A percentile compares a stretch with the other conserved stretches of the same genome.
Evolutionary conservation across 2,888 invertebrate species (phyloP).

Genomic region (Apotomis capreana): DNA sequence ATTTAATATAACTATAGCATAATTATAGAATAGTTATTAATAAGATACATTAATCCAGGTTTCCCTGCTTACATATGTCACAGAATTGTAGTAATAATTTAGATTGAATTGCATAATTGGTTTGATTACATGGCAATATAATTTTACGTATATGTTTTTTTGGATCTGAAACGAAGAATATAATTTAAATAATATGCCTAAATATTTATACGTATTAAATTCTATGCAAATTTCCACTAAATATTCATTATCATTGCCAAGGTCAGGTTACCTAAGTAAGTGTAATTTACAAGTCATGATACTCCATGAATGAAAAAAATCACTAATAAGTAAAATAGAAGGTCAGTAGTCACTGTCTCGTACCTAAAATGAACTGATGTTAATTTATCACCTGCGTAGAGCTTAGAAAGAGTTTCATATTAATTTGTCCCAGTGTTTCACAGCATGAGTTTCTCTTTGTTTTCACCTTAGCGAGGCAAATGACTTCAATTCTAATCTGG

Average conservation of each 20-base stretch:
- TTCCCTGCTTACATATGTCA: not conserved
- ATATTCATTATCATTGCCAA: too few species aligned
- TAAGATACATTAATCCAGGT: not conserved
- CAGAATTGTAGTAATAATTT: not conserved
- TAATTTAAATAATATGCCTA: not conserved
- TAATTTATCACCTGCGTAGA: not conserved
- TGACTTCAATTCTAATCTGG: constrained; percentile 33
- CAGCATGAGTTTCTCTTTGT: constrained; percentile 14
- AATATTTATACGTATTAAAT: too few species aligned
- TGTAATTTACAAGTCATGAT: not conserved
- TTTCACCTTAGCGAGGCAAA: constrained; percentile 25
- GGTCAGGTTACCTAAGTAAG: too few species aligned
- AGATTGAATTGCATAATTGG: not conserved
- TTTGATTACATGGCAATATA: constrained; percentile 5
- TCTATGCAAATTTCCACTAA: too few species aligned
- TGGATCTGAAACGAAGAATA: not conserved
- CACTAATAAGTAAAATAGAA: too few species aligned
- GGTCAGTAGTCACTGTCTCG: not conserved
- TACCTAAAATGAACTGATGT: not conserved
- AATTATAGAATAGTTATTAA: constrained; percentile 17
- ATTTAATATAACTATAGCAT: constrained; percentile 23
- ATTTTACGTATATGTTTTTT: not conserved
- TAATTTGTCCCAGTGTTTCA: not conserved
- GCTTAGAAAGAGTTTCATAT: not conserved
- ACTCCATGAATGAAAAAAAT: too few species aligned